Conservation (phyloP, 1,140 invertebrate genomes). For the Ditylenchus dipsaci region DNA sequence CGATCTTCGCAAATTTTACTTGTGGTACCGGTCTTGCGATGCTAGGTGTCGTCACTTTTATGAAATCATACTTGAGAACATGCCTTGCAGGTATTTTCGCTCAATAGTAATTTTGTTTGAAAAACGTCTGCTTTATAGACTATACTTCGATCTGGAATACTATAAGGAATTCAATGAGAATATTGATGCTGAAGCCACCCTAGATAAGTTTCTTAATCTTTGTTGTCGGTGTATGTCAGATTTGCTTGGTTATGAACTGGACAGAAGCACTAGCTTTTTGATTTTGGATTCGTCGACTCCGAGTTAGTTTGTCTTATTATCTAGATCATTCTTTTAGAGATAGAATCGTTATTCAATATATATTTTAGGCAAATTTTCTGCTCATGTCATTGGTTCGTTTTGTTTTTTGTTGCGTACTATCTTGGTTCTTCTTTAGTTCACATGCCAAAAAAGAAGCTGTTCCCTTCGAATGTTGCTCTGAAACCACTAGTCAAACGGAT, state of each 20-base stretch:
- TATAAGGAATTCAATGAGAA: conserved; percentile 1
- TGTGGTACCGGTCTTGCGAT: conserved; percentile 5
- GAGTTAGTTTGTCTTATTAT: neutral
- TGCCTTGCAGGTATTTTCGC: neutral
- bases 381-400: conserved; percentile 1
- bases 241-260: neutral
- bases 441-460: conserved; percentile 2
- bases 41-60: conserved; percentile 7
- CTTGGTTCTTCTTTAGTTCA: neutral
- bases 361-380: neutral
- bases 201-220: conserved; percentile 6
- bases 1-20: conserved; percentile 4
- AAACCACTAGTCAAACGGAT: conserved; percentile 7
- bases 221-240: neutral
- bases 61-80: conserved; percentile 7
- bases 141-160: conserved; percentile 16
- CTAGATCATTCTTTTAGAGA: neutral
- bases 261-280: neutral
- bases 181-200: neutral
- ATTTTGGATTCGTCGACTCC: conserved; percentile 10
- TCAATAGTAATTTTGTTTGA: no score
- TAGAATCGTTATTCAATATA: neutral
- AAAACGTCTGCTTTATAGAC: no score
- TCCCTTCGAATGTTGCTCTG: conserved; percentile 5
- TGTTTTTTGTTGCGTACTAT: no score